These are phyloP conservation scores for Eubasilissa splendida DNA, from an alignment of 2,888 invertebrate genomes.

Conservation along the genomic window DNA sequence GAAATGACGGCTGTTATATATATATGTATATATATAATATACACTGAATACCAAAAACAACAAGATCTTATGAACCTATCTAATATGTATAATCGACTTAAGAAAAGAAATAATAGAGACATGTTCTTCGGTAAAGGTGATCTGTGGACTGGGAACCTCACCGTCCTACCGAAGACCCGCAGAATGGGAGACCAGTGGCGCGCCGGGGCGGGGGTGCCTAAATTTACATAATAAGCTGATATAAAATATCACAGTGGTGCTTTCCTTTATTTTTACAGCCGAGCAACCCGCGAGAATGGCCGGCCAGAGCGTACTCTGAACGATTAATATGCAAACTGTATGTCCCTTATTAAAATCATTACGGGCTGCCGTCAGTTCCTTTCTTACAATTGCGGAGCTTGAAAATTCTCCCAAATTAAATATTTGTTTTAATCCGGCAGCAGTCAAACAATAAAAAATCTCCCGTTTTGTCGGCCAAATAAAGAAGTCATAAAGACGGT, in stretches of 20 bases:
- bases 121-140: conserved; percentile 7
- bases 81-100: too few relatives aligned
- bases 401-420: conserved; percentile 44
- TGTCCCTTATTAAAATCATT: conserved; percentile 53
- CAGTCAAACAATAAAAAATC: conserved; percentile 23
- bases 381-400: not conserved
- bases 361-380: conserved; percentile 13
- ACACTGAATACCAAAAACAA: too few relatives aligned
- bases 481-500: not conserved
- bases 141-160: conserved; percentile 8
- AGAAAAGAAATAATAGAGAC: too few relatives aligned
- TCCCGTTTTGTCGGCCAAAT: conserved; percentile 1
- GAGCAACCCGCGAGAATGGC: conserved; percentile 42
- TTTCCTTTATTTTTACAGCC: conserved; percentile 49
- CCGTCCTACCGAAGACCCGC: conserved; percentile 36
- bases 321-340: conserved; percentile 57
- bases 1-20: too few relatives aligned
- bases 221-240: conserved; percentile 58
- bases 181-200: conserved; percentile 32
- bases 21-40: too few relatives aligned
- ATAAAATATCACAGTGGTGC: conserved; percentile 53
- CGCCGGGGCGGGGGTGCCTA: conserved; percentile 30
- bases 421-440: conserved; percentile 48
- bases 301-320: conserved; percentile 35
- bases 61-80: too few relatives aligned